Conservation (phyloP, 2,888 invertebrate genomes). For the Scaptomyza parva region DNA sequence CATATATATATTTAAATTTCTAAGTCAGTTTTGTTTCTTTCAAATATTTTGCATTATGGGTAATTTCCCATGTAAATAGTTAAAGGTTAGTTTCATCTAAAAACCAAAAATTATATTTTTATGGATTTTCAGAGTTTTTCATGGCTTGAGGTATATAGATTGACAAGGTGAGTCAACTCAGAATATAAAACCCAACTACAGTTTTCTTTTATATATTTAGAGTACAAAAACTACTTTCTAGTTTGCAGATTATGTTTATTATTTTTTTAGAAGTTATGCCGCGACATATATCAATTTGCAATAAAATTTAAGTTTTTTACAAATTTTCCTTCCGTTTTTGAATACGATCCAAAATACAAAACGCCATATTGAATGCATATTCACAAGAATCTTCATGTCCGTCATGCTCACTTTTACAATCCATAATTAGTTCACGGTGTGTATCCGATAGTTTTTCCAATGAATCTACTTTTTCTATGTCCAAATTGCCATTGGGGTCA, state of each 20-base stretch:
- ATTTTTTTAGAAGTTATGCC: background rate
- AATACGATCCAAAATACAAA: background rate
- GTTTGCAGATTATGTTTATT: background rate
- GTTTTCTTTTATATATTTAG: too few relatives aligned
- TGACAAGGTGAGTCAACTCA: too few relatives aligned
- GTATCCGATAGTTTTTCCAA: background rate
- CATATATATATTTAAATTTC: too few relatives aligned
- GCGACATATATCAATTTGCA: background rate
- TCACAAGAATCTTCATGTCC: constrained; percentile 4
- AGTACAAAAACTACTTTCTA: background rate
- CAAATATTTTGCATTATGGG: too few relatives aligned
- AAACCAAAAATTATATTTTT: too few relatives aligned
- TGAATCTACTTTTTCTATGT: background rate
- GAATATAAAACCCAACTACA: too few relatives aligned
- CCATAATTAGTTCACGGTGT: background rate
- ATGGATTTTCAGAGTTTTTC: too few relatives aligned
- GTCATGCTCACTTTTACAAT: constrained; percentile 9
- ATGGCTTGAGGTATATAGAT: too few relatives aligned
- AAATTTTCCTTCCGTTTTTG: too few relatives aligned
- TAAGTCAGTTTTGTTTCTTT: too few relatives aligned
- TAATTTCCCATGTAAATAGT: too few relatives aligned
- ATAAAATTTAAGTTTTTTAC: background rate
- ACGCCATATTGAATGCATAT: constrained; percentile 13
- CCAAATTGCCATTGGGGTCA: background rate
- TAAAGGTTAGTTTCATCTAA: too few relatives aligned